Evolutionary conservation across 2,888 invertebrate genomes (phyloP), one percentile per base, ranked within the genome.

Genomic region (Coecobrya sp.): DNA sequence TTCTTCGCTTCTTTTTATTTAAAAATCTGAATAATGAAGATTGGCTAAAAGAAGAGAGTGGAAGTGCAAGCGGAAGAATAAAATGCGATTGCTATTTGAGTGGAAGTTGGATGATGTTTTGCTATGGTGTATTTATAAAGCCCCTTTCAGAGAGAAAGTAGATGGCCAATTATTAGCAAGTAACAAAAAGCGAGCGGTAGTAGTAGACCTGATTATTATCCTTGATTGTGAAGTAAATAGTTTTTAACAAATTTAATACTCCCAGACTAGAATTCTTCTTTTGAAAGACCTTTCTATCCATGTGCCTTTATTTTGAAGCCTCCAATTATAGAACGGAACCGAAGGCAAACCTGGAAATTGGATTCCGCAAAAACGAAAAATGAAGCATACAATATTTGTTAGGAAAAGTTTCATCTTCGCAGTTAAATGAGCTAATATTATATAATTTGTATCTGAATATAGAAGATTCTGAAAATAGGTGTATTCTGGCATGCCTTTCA

Each of bases 201-300:
- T 4, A 36, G 36, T 7, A 59, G 59, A 16, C 59, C 42, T 79
- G 30, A 13, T 81, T 55, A 55, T 59, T 49, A 82, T 55, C 27
- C 19, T 82, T 82, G 82, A 82, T 82, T 82, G 16, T 82, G 82
- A 82, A 36, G 82, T 82, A 55, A 82, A 82, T 82, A 82, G 55
- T 82, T 82, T 82, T 27, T n/a, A 82, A 82, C 59, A 49, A 82
- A 55, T 59, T 82, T 82, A 82, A 82, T 82, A 55, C 27, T 79
- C 30, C 42, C 52, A 52, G 52, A 52, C 25, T 2, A 42, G 22
- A 42, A 79, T 3, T 82, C 30, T 82, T 59, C 25, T 82, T 59
- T 25, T 82, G 27, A 42, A 25, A 79, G 45, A 45, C 19, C 22
- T 19, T 22, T 79, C 19, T 79, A 22, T 45, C 19, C 45, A 10